These are phyloP conservation scores for Glareola pratincola DNA, from an alignment of 2,113 vertebrate species.

Conservation along the genomic window DNA sequence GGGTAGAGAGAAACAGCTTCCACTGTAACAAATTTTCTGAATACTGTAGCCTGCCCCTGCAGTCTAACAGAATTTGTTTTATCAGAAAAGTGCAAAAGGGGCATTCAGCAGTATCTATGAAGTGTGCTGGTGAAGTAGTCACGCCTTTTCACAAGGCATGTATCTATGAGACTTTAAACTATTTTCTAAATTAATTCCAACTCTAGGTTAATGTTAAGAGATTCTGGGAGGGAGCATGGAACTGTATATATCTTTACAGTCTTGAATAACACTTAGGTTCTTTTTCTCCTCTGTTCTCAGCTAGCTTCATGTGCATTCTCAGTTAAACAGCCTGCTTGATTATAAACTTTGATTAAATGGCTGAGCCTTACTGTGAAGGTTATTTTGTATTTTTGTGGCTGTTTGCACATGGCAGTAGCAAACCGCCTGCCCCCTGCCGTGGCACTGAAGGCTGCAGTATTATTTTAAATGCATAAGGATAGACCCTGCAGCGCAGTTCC, in stretches of 20 bases:
- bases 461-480: background rate
- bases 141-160: background rate
- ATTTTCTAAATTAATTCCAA: background rate
- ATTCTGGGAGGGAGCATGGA: background rate
- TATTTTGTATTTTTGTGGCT: background rate
- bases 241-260: background rate
- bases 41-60: background rate
- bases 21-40: background rate
- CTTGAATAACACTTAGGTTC: background rate
- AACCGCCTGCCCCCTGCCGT: background rate
- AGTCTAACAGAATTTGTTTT: background rate
- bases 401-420: background rate
- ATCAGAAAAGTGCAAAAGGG: background rate
- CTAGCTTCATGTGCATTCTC: background rate
- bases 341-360: slow-evolving; percentile 16
- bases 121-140: background rate
- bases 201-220: background rate
- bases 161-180: background rate
- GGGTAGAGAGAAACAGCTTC: background rate
- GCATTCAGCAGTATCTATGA: rapidly evolving
- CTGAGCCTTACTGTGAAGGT: slow-evolving; percentile 18
- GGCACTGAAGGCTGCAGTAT: background rate
- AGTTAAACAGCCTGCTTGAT: background rate
- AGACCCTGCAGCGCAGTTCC: background rate
- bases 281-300: background rate